Evolutionary conservation across 2,113 vertebrate species (phyloP).

Genomic region (Psilopogon haemacephalus): DNA sequence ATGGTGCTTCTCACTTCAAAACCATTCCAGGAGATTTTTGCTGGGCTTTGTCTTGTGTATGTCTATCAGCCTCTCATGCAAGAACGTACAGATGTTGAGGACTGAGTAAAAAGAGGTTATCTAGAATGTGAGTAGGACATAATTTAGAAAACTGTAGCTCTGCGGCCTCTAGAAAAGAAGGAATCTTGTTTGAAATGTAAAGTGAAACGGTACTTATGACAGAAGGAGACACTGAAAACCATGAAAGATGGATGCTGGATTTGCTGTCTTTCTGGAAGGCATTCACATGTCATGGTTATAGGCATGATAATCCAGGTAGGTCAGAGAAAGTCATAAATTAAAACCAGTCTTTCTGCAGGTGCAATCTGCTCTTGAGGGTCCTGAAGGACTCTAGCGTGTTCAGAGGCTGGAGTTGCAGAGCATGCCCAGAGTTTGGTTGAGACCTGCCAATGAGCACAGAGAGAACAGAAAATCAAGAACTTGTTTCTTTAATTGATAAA

Average conservation of each 20-base stretch:
- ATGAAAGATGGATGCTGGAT: fast-evolving
- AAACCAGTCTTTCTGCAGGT: background rate
- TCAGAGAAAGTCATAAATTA: background rate
- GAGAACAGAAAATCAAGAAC: background rate
- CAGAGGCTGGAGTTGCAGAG: background rate
- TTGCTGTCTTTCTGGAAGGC: background rate
- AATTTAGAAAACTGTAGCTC: background rate
- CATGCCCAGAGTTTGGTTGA: background rate
- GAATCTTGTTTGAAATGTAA: background rate
- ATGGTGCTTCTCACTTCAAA: background rate
- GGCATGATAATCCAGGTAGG: background rate
- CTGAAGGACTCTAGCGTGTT: fast-evolving
- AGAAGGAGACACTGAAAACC: background rate
- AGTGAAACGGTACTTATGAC: background rate
- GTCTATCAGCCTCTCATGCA: background rate
- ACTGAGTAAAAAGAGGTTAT: background rate
- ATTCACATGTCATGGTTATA: background rate
- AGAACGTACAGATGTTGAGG: background rate
- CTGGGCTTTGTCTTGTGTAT: background rate
- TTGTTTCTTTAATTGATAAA: background rate
- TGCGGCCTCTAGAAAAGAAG: background rate
- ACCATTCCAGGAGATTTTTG: background rate
- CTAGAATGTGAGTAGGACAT: background rate
- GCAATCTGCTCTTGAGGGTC: background rate
- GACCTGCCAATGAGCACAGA: fast-evolving